Base-by-base conservation (phyloP, 2,113 vertebrate genomes). In the Chloroceryle aenea region DNA sequence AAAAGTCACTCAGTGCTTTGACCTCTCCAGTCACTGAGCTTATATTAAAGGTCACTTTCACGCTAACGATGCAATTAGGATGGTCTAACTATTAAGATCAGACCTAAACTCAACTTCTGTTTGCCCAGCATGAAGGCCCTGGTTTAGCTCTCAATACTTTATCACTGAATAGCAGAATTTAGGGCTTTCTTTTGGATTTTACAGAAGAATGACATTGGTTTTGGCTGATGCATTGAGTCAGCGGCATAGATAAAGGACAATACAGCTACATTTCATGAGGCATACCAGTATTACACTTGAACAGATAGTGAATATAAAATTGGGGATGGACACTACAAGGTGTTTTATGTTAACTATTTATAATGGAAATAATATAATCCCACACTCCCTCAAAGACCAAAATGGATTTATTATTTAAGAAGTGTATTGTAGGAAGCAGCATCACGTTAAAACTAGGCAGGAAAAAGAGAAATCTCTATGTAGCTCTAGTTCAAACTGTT, bases 201-300 rank as follows among this genome's bases (percentile, higher is more conserved):
- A 66, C 0, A 0, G 15, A 74, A 62, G 14, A 25, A 26, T 32
- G 15, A 48, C 22, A 63, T 0, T 20, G 11, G 77, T 71, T 58
- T 56, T 62, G 55, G 21, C 12, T 81, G 34, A 59, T 71, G 17
- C 26, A 59, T 26, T 29, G 56, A 62, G 48, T 52, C 73, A 63
- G 29, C 81, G 11, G 42, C 20, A 62, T 3, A 68, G 38, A 72
- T 12, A 74, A 3, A 50, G 8, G 9, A 5, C 20, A 88, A n/a
- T 13, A 34, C 15, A 80, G 52, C 14, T 15, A 17, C 12, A 76
- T 74, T 81, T 75, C 34, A n/a, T 34, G 32, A 5, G 13, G 8
- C 0, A 0, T 32, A 55, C 7, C 20, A 77, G 21, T 32, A 29
- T 12, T 43, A 71, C 17, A 75, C 12, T 79, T 88, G 27, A 38